Percentiles rank a stretch among this genome's conserved stretches.
Evolutionary conservation across 2,113 vertebrate genomes (phyloP).

Genomic region (Bos indicus): DNA sequence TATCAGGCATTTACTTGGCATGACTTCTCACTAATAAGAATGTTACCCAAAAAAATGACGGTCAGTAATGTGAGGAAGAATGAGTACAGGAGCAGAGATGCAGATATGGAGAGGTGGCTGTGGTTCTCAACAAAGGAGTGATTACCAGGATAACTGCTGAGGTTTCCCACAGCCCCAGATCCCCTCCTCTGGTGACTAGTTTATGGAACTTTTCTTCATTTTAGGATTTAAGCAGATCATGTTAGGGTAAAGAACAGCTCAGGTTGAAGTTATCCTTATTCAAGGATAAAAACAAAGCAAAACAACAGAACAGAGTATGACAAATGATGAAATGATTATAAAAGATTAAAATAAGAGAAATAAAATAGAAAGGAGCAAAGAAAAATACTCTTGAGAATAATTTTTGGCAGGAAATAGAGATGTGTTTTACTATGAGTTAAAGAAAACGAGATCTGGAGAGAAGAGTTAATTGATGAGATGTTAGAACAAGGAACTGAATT

Average conservation of each 20-base stretch:
- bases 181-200: neutral
- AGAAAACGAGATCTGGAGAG: neutral
- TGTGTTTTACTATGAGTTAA: neutral
- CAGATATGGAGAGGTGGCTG: neutral
- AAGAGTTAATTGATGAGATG: neutral
- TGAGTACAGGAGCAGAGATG: neutral
- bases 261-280: neutral
- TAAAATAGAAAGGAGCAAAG: neutral
- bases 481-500: conserved; percentile 14
- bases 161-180: neutral
- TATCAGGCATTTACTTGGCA: neutral
- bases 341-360: neutral
- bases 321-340: neutral
- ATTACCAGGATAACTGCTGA: neutral
- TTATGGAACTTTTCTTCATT: neutral
- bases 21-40: conserved; percentile 36
- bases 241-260: neutral
- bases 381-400: neutral
- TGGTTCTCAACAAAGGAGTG: conserved; percentile 1
- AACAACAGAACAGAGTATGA: neutral
- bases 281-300: neutral
- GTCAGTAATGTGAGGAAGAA: neutral
- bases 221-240: neutral
- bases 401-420: neutral
- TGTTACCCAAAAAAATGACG: neutral